Evolutionary conservation across 2,797 vertebrate genomes (phyloP).

Genomic region (Leptodactylus fallax): DNA sequence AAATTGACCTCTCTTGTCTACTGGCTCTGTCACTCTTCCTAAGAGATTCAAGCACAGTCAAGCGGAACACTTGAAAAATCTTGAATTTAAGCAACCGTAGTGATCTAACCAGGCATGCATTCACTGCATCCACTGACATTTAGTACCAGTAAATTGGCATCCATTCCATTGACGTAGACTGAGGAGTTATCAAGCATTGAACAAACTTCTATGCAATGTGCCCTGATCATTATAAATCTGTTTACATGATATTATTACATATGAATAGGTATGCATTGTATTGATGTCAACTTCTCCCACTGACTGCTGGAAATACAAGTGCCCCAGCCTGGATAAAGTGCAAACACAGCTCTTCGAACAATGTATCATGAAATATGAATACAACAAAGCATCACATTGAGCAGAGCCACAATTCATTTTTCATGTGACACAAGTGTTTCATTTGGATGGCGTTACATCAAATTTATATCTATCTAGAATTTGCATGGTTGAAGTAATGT

Average conservation of each 20-base stretch:
- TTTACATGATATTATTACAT: not conserved
- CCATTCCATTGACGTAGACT: not conserved
- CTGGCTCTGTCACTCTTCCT: slow-evolving; percentile 67
- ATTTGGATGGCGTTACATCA: not conserved
- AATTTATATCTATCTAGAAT: not conserved
- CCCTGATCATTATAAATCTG: slow-evolving; percentile 1
- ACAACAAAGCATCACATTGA: not conserved
- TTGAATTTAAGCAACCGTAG: slow-evolving; percentile 7
- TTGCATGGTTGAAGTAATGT: not conserved
- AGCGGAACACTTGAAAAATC: slow-evolving; percentile 42
- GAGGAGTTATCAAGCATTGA: not conserved
- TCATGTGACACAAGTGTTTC: slow-evolving; percentile 6
- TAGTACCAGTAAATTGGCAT: not conserved
- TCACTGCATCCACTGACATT: slow-evolving; percentile 19
- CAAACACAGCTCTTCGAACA: not conserved
- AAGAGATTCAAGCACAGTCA: slow-evolving; percentile 37
- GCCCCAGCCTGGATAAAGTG: not conserved
- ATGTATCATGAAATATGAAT: slow-evolving; percentile 2
- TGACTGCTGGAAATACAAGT: not conserved
- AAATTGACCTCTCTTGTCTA: slow-evolving; percentile 48
- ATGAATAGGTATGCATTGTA: not conserved
- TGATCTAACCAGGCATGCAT: slow-evolving; percentile 13
- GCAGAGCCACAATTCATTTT: slow-evolving; percentile 4
- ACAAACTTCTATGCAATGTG: not conserved
- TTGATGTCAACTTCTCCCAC: not conserved